Percentiles rank a stretch among this genome's conserved stretches.
phyloP scores from a whole-genome alignment of 2,888 invertebrate genomes.

The Bugulina stolonifera region DNA sequence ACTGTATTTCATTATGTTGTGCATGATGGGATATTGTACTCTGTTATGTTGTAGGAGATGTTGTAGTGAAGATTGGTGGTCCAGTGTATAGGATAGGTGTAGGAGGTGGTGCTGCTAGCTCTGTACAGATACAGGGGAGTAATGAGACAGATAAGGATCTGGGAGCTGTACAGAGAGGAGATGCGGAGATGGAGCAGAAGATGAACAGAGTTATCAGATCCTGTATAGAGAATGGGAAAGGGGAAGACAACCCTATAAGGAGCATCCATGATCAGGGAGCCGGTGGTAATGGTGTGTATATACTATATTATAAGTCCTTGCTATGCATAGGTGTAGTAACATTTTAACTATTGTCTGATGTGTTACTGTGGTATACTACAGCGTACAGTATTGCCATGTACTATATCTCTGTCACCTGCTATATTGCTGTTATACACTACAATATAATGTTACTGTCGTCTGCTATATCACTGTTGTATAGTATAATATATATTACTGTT shows the following conservation, averaged over 20 bases:
- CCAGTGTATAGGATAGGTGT: slow-evolving; percentile 97
- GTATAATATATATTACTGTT: no score
- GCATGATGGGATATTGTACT: no score
- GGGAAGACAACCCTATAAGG: slow-evolving; percentile 71
- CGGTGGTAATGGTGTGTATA: slow-evolving; percentile 80
- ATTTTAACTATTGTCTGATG: no score
- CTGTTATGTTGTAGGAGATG: slow-evolving; percentile 62
- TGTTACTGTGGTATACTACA: no score
- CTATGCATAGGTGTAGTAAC: no score
- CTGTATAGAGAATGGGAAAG: slow-evolving; percentile 74
- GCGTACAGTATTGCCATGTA: no score
- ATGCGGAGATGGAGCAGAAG: slow-evolving; percentile 98
- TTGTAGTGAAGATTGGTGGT: slow-evolving; percentile 90
- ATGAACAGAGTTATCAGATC: slow-evolving; percentile 85
- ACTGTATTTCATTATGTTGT: no score
- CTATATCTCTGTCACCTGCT: no score
- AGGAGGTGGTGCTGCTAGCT: slow-evolving; percentile 96
- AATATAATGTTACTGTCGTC: no score
- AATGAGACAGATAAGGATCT: slow-evolving; percentile 80
- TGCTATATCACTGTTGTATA: no score
- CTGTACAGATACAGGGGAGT: slow-evolving; percentile 83
- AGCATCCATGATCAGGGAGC: slow-evolving; percentile 99
- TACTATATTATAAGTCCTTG: no score
- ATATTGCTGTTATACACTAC: no score
- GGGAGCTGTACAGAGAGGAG: slow-evolving; percentile 90